These are phyloP conservation scores for Metridium senile DNA, from an alignment of 92 coral and sea anemone species.

Conservation along the genomic window DNA sequence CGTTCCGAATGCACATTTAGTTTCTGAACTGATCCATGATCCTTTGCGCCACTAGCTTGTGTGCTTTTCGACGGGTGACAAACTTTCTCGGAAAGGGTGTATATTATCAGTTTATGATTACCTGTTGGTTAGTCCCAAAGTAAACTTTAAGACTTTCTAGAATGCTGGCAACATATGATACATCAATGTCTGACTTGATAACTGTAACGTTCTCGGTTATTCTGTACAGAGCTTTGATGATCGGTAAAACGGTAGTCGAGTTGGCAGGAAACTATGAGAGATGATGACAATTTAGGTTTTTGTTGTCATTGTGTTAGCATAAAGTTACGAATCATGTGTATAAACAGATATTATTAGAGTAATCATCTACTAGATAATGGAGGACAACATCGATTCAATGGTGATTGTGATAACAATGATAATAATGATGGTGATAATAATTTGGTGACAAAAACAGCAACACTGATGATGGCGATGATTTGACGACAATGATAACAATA, in stretches of 20 bases:
- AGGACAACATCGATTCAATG: neutral
- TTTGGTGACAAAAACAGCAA: neutral
- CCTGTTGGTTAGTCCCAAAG: slow-evolving; percentile 43
- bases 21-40: too few species aligned
- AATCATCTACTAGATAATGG: too few species aligned
- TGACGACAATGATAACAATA: neutral
- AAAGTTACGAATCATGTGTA: too few species aligned
- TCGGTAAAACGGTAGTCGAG: slow-evolving; percentile 37
- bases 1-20: too few species aligned
- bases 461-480: neutral
- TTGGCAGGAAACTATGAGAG: slow-evolving; percentile 53
- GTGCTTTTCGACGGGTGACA: too few species aligned
- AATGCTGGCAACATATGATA: slow-evolving; percentile 59
- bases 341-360: too few species aligned
- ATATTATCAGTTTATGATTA: too few species aligned
- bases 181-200: slow-evolving; percentile 55
- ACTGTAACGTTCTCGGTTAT: slow-evolving; percentile 55
- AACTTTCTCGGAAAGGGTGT: too few species aligned
- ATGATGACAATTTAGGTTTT: too few species aligned
- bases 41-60: too few species aligned
- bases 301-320: too few species aligned
- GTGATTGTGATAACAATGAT: neutral
- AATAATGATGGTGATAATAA: neutral
- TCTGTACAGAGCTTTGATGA: slow-evolving; percentile 49
- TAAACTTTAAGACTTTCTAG: slow-evolving; percentile 38